phyloP scores from a whole-genome alignment of 2,113 vertebrate species.

The Mionectes macconnelli region DNA sequence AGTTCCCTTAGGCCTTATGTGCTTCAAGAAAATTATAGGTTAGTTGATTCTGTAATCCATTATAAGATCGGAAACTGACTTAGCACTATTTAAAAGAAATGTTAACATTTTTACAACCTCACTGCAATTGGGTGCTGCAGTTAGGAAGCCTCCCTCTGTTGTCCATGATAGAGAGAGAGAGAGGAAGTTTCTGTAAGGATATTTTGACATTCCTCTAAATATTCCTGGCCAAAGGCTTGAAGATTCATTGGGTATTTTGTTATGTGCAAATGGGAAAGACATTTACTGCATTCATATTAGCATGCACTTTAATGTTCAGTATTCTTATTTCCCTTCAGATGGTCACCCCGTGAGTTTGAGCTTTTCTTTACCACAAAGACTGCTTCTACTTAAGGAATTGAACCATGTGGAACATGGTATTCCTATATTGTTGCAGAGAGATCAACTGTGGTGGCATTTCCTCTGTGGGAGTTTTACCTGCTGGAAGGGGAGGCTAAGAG shows the following conservation, averaged over 20 bases:
- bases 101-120: not conserved
- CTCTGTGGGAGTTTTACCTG: not conserved
- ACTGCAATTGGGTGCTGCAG: not conserved
- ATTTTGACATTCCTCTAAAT: not conserved
- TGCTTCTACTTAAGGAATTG: fast-evolving
- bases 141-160: not conserved
- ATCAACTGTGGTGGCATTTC: not conserved
- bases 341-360: not conserved
- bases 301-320: not conserved
- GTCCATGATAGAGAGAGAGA: fast-evolving
- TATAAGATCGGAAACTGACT: not conserved
- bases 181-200: not conserved
- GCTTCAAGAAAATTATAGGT: not conserved
- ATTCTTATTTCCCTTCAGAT: not conserved
- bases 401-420: not conserved
- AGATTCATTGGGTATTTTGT: not conserved
- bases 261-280: not conserved
- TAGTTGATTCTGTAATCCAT: not conserved
- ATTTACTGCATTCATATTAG: not conserved
- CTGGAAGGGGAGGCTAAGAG: not conserved
- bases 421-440: not conserved
- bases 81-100: not conserved
- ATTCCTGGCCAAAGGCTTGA: not conserved
- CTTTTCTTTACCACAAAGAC: not conserved
- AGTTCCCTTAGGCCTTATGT: not conserved